Evolutionary conservation across 1,140 invertebrate genomes (phyloP).

Genomic region (Saccostrea glomerata): DNA sequence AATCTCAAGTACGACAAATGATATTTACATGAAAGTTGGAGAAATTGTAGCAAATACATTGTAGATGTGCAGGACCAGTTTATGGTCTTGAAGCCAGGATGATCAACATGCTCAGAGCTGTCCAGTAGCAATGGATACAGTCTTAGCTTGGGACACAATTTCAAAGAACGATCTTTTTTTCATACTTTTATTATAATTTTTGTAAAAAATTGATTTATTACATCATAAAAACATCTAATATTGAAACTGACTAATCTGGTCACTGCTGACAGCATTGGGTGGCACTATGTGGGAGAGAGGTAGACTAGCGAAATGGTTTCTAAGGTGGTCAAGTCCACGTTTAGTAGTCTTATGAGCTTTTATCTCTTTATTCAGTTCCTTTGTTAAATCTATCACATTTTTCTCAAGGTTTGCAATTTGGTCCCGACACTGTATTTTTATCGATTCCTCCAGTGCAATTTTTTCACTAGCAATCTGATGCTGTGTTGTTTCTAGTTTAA

Average conservation of each 20-base stretch:
- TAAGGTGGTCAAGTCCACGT: conserved; percentile 65
- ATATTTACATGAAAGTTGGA: too few species aligned
- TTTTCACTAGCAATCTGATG: conserved; percentile 60
- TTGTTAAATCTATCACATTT: conserved; percentile 54
- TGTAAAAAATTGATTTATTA: neutral
- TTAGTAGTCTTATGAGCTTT: conserved; percentile 60
- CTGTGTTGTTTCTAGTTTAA: conserved; percentile 52
- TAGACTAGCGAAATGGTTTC: conserved; percentile 69
- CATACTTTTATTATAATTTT: neutral
- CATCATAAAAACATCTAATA: conserved; percentile 29
- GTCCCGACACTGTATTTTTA: conserved; percentile 61
- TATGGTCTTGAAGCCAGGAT: too few species aligned
- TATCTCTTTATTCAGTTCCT: conserved; percentile 63
- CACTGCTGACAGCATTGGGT: conserved; percentile 58
- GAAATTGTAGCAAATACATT: too few species aligned
- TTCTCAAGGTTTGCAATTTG: conserved; percentile 63
- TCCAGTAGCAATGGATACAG: too few species aligned
- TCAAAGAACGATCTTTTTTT: too few species aligned
- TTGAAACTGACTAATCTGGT: conserved; percentile 60
- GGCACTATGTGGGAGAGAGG: conserved; percentile 63
- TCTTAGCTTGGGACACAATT: too few species aligned
- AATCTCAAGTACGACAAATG: too few species aligned
- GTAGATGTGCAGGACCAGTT: too few species aligned
- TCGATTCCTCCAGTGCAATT: conserved; percentile 59
- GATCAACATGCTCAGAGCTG: too few species aligned